Conservation (phyloP, 2,888 invertebrate genomes). For the Gibbula magus region DNA sequence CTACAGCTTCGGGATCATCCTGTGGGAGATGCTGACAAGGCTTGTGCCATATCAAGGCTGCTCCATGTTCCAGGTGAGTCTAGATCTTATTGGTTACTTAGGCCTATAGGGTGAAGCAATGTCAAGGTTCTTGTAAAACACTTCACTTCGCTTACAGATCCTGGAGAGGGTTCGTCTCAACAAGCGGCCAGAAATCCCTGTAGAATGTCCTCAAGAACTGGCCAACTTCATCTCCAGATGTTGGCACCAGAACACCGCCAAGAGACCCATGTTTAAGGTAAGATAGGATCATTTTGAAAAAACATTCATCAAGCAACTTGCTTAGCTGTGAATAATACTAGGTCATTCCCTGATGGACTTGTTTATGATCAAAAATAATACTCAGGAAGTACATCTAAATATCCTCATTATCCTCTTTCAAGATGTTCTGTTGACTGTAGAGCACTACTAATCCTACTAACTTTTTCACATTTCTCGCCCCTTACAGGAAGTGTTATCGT, state of each 20-base stretch:
- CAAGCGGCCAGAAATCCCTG: conserved; percentile 63
- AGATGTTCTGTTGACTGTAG: neutral
- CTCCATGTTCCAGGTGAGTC: conserved; percentile 66
- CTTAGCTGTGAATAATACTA: too few species aligned
- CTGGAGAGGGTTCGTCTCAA: conserved; percentile 65
- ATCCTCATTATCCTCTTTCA: neutral
- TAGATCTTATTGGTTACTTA: neutral
- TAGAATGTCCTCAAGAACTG: conserved; percentile 58
- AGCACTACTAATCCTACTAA: neutral
- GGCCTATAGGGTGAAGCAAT: too few species aligned
- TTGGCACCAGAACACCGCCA: conserved; percentile 68
- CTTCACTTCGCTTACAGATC: conserved; percentile 47
- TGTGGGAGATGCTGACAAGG: conserved; percentile 73
- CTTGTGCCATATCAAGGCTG: conserved; percentile 64
- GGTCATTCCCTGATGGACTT: too few species aligned
- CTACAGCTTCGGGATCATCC: conserved; percentile 69
- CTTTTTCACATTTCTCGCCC: neutral
- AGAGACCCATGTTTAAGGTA: conserved; percentile 67
- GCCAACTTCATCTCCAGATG: conserved; percentile 58
- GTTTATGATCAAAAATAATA: too few species aligned
- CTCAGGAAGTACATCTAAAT: too few species aligned
- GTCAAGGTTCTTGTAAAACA: neutral
- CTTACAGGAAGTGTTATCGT: conserved; percentile 61
- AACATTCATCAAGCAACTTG: too few species aligned
- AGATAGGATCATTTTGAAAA: neutral